These are phyloP conservation scores for Protodeltote pygarga DNA, from an alignment of 2,888 invertebrate genomes.

Conservation along the genomic window DNA sequence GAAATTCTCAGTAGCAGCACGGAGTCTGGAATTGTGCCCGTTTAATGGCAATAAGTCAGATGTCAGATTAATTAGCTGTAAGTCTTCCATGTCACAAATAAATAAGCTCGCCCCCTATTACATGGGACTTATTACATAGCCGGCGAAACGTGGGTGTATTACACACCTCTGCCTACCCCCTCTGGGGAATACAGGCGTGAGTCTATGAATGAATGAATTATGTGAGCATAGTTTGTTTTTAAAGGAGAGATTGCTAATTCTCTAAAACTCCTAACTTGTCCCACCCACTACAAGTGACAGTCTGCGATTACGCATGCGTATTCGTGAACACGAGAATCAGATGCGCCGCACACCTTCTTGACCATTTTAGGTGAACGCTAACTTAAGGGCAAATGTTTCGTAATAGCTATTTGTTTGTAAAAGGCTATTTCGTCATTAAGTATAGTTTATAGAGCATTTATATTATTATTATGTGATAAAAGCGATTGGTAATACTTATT, in stretches of 20 bases:
- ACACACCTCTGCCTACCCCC: too few species aligned
- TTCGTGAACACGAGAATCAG: conserved; percentile 52
- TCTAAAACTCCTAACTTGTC: conserved; percentile 11
- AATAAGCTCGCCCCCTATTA: too few species aligned
- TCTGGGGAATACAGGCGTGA: too few species aligned
- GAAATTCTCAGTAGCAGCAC: too few species aligned
- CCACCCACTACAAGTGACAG: conserved; percentile 36
- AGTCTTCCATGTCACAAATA: too few species aligned
- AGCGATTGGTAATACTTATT: neutral
- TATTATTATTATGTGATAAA: neutral
- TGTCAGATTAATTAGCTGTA: too few species aligned
- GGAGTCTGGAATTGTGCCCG: too few species aligned
- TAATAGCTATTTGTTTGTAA: conserved; percentile 41
- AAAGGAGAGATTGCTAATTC: neutral
- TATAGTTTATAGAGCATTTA: conserved; percentile 8
- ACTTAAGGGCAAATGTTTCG: conserved; percentile 48
- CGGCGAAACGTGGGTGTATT: too few species aligned
- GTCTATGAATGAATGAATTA: too few species aligned
- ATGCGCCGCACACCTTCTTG: conserved; percentile 52
- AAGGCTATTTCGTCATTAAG: conserved; percentile 43
- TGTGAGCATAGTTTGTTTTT: too few species aligned
- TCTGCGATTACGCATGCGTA: conserved; percentile 45
- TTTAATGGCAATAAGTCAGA: too few species aligned
- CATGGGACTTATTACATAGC: too few species aligned
- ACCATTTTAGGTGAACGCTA: conserved; percentile 51